phyloP scores from a whole-genome alignment of 2,113 vertebrate species.

The Pseudopodoces humilis region DNA sequence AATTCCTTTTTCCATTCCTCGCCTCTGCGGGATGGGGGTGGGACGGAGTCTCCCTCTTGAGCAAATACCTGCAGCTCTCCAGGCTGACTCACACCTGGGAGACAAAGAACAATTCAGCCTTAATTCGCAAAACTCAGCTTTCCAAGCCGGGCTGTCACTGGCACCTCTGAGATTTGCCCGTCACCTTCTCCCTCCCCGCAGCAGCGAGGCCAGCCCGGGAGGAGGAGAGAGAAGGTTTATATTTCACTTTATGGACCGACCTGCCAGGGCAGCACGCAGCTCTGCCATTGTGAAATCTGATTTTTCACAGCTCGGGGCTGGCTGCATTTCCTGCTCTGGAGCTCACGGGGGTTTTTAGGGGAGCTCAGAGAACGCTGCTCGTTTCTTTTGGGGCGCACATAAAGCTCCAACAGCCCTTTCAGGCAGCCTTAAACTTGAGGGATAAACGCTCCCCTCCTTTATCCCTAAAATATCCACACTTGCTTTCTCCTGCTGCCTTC shows the following conservation, averaged over 20 bases:
- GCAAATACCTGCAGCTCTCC: neutral
- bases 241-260: neutral
- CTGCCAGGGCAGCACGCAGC: neutral
- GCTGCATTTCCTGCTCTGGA: neutral
- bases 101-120: conserved; percentile 24
- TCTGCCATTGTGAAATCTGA: neutral
- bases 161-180: neutral
- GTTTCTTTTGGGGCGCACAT: rapidly evolving
- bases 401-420: neutral
- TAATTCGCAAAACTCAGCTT: neutral
- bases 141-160: neutral
- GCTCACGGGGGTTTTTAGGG: neutral
- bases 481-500: neutral
- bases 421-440: neutral
- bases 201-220: neutral
- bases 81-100: neutral
- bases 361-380: neutral
- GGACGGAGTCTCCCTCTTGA: neutral
- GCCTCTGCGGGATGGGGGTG: rapidly evolving
- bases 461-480: neutral
- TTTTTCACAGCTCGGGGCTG: neutral
- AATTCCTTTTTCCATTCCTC: neutral
- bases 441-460: neutral
- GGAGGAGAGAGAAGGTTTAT: neutral
- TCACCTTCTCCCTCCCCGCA: neutral